These are phyloP conservation scores for Prenolepis imparis DNA, from an alignment of 2,888 invertebrate species.

Conservation along the genomic window DNA sequence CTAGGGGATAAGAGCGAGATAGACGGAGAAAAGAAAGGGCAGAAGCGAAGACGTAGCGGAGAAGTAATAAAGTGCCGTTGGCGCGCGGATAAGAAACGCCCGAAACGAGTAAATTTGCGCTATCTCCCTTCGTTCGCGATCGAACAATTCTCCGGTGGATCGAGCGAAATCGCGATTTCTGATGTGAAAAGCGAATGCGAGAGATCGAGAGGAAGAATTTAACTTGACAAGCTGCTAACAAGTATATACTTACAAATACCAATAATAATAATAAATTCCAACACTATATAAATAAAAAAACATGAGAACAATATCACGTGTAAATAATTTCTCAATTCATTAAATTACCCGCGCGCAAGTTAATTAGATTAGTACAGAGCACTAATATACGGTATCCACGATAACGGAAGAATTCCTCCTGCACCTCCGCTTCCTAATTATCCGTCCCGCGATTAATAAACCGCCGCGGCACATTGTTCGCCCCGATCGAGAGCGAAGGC, in stretches of 20 bases:
- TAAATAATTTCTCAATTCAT: not conserved
- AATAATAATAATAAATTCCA: not conserved
- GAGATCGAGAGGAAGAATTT: not conserved
- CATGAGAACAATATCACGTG: not conserved
- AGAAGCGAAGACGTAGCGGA: constrained; percentile 6
- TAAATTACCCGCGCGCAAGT: constrained; percentile 31
- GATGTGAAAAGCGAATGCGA: not conserved
- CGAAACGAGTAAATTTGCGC: constrained; percentile 41
- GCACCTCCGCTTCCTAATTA: constrained; percentile 51
- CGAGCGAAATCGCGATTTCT: constrained; percentile 5
- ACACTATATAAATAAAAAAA: not conserved
- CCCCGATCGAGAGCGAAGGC: constrained; percentile 51
- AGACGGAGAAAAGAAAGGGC: not conserved
- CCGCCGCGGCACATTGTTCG: constrained; percentile 46
- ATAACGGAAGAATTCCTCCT: constrained; percentile 44
- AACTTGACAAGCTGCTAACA: not conserved
- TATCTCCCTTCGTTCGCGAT: not conserved
- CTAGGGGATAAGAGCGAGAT: constrained; percentile 23
- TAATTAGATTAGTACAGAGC: constrained; percentile 34
- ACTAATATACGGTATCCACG: constrained; percentile 30
- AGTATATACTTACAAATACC: not conserved
- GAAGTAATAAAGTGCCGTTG: constrained; percentile 40
- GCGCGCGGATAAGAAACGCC: constrained; percentile 33
- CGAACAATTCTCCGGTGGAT: not conserved
- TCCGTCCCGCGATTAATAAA: constrained; percentile 53